Percentiles rank a stretch among this genome's conserved stretches.
Evolutionary conservation across 2,888 invertebrate genomes (phyloP).

Genomic region (Malacosoma neustria): DNA sequence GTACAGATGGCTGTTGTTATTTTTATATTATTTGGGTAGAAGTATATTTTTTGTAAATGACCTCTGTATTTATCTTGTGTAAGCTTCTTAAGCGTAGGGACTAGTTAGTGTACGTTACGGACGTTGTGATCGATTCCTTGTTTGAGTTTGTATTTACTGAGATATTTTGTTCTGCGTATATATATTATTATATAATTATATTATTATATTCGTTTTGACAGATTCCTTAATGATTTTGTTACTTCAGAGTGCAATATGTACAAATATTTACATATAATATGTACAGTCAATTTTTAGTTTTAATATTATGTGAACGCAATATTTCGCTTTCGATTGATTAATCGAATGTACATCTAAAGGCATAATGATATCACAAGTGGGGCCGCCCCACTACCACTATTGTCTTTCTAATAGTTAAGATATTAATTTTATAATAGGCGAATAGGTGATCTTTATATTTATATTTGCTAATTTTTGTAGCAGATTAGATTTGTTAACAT

Average conservation of each 20-base stretch:
- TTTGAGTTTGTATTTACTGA: constrained; percentile 59
- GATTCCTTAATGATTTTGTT: constrained; percentile 67
- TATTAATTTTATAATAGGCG: constrained; percentile 68
- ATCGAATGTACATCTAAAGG: constrained; percentile 65
- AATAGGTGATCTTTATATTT: constrained; percentile 72
- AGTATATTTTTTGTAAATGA: constrained; percentile 74
- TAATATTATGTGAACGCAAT: constrained; percentile 70
- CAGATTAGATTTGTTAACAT: constrained; percentile 72
- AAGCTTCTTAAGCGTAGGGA: constrained; percentile 71
- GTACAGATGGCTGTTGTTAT: constrained; percentile 76
- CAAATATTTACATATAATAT: constrained; percentile 78
- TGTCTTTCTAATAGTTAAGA: constrained; percentile 70
- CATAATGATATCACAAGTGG: constrained; percentile 70
- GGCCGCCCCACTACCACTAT: constrained; percentile 42
- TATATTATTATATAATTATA: constrained; percentile 11
- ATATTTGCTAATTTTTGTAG: constrained; percentile 73
- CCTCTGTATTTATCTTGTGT: constrained; percentile 73
- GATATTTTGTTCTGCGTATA: constrained; percentile 56
- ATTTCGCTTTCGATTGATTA: constrained; percentile 55
- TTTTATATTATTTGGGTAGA: constrained; percentile 75
- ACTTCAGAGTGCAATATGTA: constrained; percentile 83
- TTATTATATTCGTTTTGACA: constrained; percentile 64
- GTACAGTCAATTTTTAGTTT: constrained; percentile 73
- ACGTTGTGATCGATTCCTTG: constrained; percentile 67
- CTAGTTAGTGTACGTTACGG: constrained; percentile 61